Conservation (phyloP, 2,888 invertebrate genomes). For the Sericinus montela region DNA sequence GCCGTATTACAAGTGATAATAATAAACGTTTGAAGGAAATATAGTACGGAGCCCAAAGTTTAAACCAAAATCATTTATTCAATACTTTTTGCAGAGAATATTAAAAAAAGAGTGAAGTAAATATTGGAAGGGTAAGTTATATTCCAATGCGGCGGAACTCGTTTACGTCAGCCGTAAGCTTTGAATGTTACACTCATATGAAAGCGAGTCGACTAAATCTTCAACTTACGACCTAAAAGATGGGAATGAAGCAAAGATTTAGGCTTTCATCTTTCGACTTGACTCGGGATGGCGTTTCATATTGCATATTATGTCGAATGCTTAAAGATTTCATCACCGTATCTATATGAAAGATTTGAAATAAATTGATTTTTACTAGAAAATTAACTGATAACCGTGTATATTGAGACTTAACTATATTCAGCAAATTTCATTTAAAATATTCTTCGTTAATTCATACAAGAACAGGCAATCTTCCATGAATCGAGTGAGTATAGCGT, state of each 20-base stretch:
- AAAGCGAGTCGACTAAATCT: constrained; percentile 12
- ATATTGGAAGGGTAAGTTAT: neutral
- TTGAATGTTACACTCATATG: constrained; percentile 10
- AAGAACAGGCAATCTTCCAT: no score
- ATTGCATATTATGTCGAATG: neutral
- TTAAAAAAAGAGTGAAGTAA: neutral
- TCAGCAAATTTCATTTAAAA: no score
- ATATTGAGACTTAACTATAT: no score
- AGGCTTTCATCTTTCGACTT: neutral
- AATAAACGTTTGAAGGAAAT: no score
- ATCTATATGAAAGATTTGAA: no score
- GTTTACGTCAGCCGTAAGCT: constrained; percentile 11
- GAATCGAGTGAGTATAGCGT: no score
- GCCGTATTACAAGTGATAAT: no score
- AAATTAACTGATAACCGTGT: no score
- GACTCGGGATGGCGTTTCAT: neutral
- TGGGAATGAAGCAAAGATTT: constrained; percentile 4
- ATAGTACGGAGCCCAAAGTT: no score
- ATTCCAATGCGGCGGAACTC: constrained; percentile 13
- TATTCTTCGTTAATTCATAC: no score
- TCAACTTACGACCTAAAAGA: constrained; percentile 10
- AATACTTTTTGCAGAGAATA: neutral
- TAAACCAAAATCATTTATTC: no score
- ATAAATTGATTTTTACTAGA: no score
- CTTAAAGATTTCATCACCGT: neutral